phyloP scores from a whole-genome alignment of 2,888 invertebrate genomes.

The Dynastes hyllus region DNA sequence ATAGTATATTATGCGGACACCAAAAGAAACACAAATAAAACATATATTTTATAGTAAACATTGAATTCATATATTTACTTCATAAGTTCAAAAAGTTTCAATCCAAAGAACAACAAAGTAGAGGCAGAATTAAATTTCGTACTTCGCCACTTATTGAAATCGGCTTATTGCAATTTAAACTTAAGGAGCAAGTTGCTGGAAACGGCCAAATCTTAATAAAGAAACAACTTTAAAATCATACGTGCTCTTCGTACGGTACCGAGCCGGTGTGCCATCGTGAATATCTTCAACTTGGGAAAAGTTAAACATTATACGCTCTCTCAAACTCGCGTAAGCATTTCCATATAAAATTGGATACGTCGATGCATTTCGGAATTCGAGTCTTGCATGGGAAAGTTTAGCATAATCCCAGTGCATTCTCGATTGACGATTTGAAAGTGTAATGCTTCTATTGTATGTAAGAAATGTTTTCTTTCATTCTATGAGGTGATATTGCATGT shows the following conservation, averaged over 20 bases:
- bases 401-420: conserved; percentile 23
- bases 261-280: neutral
- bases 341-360: conserved; percentile 30
- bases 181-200: neutral
- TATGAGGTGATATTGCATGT: conserved; percentile 9
- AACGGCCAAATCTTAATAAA: neutral
- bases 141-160: neutral
- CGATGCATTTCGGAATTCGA: conserved; percentile 10
- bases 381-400: conserved; percentile 7
- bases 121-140: neutral
- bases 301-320: conserved; percentile 22
- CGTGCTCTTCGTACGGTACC: neutral
- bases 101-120: neutral
- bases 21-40: too few relatives aligned
- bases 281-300: neutral
- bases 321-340: conserved; percentile 6
- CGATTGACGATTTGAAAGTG: conserved; percentile 26
- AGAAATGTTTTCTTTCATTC: conserved; percentile 7
- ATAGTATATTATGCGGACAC: too few relatives aligned
- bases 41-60: too few relatives aligned
- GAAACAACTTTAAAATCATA: conserved; percentile 6
- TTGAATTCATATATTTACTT: too few relatives aligned
- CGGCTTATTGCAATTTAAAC: neutral
- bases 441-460: conserved; percentile 18
- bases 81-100: too few relatives aligned